Evolutionary conservation across 2,797 vertebrate species (phyloP).

Genomic region (Natrix natrix): DNA sequence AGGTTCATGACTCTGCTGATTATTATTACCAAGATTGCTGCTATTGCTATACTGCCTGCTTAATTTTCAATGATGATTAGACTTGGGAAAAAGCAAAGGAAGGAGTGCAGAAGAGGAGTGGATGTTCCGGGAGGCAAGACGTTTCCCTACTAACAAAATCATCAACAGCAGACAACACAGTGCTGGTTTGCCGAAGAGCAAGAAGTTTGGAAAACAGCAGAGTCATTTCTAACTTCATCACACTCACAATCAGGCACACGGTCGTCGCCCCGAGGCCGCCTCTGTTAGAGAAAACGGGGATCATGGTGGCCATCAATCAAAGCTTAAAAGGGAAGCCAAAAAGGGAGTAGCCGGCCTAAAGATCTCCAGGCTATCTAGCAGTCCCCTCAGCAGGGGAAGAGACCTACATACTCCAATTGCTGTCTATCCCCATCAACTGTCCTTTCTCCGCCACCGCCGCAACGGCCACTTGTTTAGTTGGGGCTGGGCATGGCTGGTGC

Average conservation of each 20-base stretch:
- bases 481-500: slow-evolving; percentile 61
- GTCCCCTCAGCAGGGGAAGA: slow-evolving; percentile 31
- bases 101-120: slow-evolving; percentile 68
- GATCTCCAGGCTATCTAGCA: slow-evolving; percentile 31
- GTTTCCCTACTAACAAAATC: slow-evolving; percentile 75
- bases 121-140: slow-evolving; percentile 61
- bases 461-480: slow-evolving; percentile 47
- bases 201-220: slow-evolving; percentile 68
- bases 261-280: slow-evolving; percentile 59
- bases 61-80: slow-evolving; percentile 57
- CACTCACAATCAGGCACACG: slow-evolving; percentile 67
- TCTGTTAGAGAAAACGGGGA: slow-evolving; percentile 66
- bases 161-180: slow-evolving; percentile 69
- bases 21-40: slow-evolving; percentile 69
- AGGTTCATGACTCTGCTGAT: slow-evolving; percentile 73
- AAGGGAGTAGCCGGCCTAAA: slow-evolving; percentile 43
- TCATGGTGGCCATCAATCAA: slow-evolving; percentile 67
- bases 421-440: background rate
- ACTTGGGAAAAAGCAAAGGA: slow-evolving; percentile 74
- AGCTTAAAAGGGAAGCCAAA: slow-evolving; percentile 12
- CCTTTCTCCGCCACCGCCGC: slow-evolving; percentile 34
- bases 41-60: slow-evolving; percentile 71
- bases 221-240: slow-evolving; percentile 68
- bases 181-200: slow-evolving; percentile 70
- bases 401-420: slow-evolving; percentile 55